Conservation (phyloP, 92 coral and sea anemone genomes). For the Blastomussa wellsi region DNA sequence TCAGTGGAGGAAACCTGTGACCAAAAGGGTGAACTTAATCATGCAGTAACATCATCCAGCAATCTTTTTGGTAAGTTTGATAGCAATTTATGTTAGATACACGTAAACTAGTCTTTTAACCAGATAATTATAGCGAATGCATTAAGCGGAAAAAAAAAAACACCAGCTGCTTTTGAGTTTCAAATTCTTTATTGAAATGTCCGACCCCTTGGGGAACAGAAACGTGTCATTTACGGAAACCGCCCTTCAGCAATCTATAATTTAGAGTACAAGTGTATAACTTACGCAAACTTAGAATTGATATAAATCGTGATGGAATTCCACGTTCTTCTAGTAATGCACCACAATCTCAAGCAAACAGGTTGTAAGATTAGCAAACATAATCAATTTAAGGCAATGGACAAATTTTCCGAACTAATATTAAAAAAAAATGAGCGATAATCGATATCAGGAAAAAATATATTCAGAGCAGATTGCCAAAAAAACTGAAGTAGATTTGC, state of each 20-base stretch:
- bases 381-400: background rate
- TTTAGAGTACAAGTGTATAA: background rate
- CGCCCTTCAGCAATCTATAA: background rate
- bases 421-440: background rate
- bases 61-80: conserved; percentile 16
- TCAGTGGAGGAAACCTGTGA: background rate
- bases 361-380: background rate
- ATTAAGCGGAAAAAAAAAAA: background rate
- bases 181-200: background rate
- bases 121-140: background rate
- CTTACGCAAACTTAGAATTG: background rate
- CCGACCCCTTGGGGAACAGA: background rate
- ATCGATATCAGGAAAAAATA: background rate
- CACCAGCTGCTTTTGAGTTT: background rate
- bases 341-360: background rate
- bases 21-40: background rate
- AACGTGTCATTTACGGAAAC: background rate
- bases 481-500: background rate
- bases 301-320: background rate
- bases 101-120: background rate
- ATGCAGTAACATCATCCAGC: background rate
- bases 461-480: background rate
- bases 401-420: background rate
- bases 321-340: background rate
- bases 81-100: background rate